phyloP scores from a whole-genome alignment of 2,113 vertebrate genomes.

The Mohoua ochrocephala region DNA sequence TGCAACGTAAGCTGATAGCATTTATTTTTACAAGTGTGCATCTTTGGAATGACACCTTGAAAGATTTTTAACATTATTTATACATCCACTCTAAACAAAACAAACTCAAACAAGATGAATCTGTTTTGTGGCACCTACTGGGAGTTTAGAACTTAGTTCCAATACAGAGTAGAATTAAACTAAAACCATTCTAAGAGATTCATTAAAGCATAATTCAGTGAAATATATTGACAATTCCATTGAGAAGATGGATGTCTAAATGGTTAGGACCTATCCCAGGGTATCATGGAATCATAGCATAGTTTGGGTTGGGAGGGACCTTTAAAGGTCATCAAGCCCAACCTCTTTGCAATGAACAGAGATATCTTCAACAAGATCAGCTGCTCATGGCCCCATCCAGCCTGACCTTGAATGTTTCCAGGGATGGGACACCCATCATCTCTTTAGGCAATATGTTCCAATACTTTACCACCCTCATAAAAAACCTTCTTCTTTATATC shows the following conservation, averaged over 20 bases:
- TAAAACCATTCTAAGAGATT: background rate
- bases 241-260: background rate
- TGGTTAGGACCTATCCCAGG: background rate
- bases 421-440: background rate
- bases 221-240: background rate
- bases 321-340: background rate
- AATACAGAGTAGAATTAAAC: background rate
- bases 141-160: background rate
- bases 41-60: background rate
- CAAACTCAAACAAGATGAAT: background rate
- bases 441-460: background rate
- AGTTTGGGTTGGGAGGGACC: background rate
- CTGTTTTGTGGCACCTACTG: background rate
- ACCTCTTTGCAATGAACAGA: background rate
- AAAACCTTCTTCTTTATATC: background rate
- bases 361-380: background rate
- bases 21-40: background rate
- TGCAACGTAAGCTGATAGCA: background rate
- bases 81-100: background rate
- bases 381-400: background rate
- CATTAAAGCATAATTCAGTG: background rate
- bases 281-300: background rate
- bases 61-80: background rate
- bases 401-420: background rate
- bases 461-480: background rate